Conservation (phyloP, 2,888 invertebrate species). For the Clusia tigrina region DNA sequence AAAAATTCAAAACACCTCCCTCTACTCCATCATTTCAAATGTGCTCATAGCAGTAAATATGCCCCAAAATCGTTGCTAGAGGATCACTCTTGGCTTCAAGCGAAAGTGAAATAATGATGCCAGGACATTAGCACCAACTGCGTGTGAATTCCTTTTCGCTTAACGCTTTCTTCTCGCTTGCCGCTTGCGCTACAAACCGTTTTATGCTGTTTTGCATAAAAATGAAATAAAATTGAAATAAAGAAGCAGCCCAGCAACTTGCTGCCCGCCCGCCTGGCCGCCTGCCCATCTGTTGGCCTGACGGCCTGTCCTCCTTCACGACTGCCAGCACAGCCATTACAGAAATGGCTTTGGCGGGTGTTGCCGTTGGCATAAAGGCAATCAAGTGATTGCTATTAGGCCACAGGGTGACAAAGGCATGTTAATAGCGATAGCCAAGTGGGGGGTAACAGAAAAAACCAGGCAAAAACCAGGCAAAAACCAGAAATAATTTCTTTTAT, state of each 20-base stretch:
- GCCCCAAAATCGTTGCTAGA: conserved; percentile 17
- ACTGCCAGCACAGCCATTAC: background rate
- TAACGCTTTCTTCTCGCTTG: conserved; percentile 17
- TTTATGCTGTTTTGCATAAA: conserved; percentile 39
- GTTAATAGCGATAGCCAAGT: conserved; percentile 16
- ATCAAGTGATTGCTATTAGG: conserved; percentile 42
- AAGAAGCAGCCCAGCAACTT: conserved; percentile 20
- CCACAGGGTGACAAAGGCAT: conserved; percentile 36
- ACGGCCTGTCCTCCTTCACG: background rate
- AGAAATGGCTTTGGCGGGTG: conserved; percentile 33
- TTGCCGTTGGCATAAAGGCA: conserved; percentile 32
- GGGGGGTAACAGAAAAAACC: too few species aligned
- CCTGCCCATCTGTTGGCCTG: background rate
- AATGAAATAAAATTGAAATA: conserved; percentile 30
- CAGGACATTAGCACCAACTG: conserved; percentile 27
- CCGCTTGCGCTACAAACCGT: conserved; percentile 20
- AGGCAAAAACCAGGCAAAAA: background rate
- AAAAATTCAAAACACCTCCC: too few species aligned
- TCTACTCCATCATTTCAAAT: too few species aligned
- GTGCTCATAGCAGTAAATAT: too few species aligned
- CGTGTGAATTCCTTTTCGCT: conserved; percentile 24
- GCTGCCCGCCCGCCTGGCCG: too few species aligned
- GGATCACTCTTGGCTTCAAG: background rate
- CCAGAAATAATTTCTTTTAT: background rate
- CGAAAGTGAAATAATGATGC: conserved; percentile 14